Evolutionary conservation across 1,140 invertebrate genomes (phyloP).

Genomic region (Brachionus manjavacas): DNA sequence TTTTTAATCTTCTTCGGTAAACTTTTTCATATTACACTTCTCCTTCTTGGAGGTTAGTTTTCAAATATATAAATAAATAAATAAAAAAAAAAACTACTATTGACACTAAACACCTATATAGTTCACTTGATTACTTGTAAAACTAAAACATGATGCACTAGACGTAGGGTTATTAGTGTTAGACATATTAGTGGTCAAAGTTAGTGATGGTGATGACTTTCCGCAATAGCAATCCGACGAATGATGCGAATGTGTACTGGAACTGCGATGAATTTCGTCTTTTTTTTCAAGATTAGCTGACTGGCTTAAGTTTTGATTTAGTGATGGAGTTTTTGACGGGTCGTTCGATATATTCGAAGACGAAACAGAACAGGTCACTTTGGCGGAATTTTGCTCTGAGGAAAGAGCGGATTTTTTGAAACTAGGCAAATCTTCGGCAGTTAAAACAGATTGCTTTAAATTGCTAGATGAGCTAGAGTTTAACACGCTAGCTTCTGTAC

Average conservation of each 20-base stretch:
- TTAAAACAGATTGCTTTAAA: not conserved
- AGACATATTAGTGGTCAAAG: not conserved
- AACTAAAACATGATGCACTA: not conserved
- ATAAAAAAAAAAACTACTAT: not conserved
- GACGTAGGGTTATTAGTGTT: not conserved
- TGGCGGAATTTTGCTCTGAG: not conserved
- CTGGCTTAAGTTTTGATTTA: conserved; percentile 12
- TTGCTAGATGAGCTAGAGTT: not conserved
- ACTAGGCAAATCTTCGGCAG: conserved; percentile 39
- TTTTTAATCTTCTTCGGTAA: too few species aligned
- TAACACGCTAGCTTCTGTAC: not conserved
- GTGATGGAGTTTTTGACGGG: not conserved
- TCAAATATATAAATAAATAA: not conserved
- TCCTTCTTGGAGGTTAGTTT: too few species aligned
- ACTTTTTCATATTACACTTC: too few species aligned
- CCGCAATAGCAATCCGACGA: conserved; percentile 37
- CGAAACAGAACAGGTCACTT: not conserved
- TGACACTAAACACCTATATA: not conserved
- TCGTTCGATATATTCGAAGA: not conserved
- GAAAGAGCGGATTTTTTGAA: not conserved
- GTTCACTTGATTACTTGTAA: not conserved
- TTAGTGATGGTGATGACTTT: conserved; percentile 13
- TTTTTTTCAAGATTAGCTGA: not conserved
- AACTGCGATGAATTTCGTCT: not conserved
- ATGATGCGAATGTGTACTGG: conserved; percentile 34